Conservation (phyloP, 2,888 invertebrate genomes). For the Drosophila stalkeri region DNA sequence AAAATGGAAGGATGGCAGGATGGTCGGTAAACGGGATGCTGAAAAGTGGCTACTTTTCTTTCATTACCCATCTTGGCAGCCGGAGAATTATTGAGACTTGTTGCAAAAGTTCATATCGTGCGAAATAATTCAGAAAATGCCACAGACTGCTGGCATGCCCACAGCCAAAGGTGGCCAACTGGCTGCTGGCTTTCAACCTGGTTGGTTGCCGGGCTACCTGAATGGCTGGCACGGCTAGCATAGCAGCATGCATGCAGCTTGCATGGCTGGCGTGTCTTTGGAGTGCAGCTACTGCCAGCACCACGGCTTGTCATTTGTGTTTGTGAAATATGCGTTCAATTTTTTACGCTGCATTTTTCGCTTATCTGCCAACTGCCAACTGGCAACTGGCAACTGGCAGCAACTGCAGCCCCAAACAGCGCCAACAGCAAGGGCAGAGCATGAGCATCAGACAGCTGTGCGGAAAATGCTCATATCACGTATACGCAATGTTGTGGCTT, state of each 20-base stretch:
- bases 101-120: slow-evolving; percentile 78
- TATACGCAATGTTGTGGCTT: slow-evolving; percentile 79
- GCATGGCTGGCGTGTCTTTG: slow-evolving; percentile 18
- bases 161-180: slow-evolving; percentile 43
- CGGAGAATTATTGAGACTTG: slow-evolving; percentile 78
- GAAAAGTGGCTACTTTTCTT: slow-evolving; percentile 46
- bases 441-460: slow-evolving; percentile 41
- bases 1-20: background rate
- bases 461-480: slow-evolving; percentile 70
- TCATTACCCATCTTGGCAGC: slow-evolving; percentile 60
- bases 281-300: slow-evolving; percentile 23
- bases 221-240: slow-evolving; percentile 2
- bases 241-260: background rate
- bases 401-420: slow-evolving; percentile 23
- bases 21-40: slow-evolving; percentile 17
- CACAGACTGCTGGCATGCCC: slow-evolving; percentile 46
- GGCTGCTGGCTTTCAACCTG: slow-evolving; percentile 38
- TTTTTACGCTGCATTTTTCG: slow-evolving; percentile 78
- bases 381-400: slow-evolving; percentile 58
- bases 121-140: slow-evolving; percentile 77
- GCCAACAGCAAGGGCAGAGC: slow-evolving; percentile 11
- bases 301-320: slow-evolving; percentile 66
- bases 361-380: slow-evolving; percentile 71
- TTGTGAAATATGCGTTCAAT: slow-evolving; percentile 80
- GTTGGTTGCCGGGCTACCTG: slow-evolving; percentile 26